Base-by-base conservation (phyloP, 2,888 invertebrate genomes). In the Conistra vaccinii region DNA sequence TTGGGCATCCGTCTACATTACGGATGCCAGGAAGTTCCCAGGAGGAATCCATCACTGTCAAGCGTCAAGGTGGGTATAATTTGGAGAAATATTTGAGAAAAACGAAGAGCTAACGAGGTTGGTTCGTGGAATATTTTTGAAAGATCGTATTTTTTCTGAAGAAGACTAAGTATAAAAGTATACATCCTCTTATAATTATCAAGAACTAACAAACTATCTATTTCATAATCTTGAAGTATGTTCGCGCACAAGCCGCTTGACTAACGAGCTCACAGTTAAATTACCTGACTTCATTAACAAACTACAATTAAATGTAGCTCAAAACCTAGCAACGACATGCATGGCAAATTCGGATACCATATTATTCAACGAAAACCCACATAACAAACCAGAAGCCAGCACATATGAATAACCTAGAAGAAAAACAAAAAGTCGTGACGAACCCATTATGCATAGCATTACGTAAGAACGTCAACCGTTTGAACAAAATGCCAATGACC, bases 31-130 rank as follows among this genome's bases (percentile, higher is more conserved):
- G 60, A 68, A 51, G 45, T 65, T 69, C 84, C 77, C 76, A 7
- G 45, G 69, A 69, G 82, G 62, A 63, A 87, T 87, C 76, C 63
- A 87, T 86, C 85, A 84, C 74, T 83, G 85, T 81, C 85, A 69
- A 17, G 61, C 57, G 69, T 23, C 26, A 74, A 78, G 76, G 76
- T 80, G 60, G 29, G 48, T 69, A 61, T 72, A 77, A 76, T 81
- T 62, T 69, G 74, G 76, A 69, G 26, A 57, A 76, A 73, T 65
- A 72, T 61, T 61, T 23, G 48, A 68, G 35, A 62, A 66, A 82
- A 75, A 55, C 61, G 9, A 39, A 68, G 17, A 7, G 6, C 26
- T 10, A 29, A 35, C 29, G 26, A 20, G 26, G 32, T 63, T 14
- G 10, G 55, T 29, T 66, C 58, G 12, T 58, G 57, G 48, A 66